phyloP scores from a whole-genome alignment of 2,888 invertebrate species.

The Chouioia cunea region DNA sequence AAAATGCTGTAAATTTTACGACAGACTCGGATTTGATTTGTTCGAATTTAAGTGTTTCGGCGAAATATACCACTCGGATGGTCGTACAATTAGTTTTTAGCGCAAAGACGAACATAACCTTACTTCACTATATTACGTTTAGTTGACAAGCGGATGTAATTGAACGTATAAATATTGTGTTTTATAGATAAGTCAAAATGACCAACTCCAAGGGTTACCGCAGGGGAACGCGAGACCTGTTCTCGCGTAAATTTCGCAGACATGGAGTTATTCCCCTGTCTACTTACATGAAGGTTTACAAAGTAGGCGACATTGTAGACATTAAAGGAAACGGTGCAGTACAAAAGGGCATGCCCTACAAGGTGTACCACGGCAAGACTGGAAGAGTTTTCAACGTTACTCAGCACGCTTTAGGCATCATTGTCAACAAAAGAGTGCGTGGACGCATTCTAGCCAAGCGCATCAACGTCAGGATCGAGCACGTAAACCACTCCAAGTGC shows the following conservation, averaged over 20 bases:
- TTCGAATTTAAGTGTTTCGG: no score
- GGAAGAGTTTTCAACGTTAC: constrained; percentile 99
- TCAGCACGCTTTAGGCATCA: constrained; percentile 96
- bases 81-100: background rate
- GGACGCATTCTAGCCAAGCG: constrained; percentile 95
- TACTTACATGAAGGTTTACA: constrained; percentile 98
- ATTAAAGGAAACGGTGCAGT: constrained; percentile 99
- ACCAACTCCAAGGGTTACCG: constrained; percentile 99
- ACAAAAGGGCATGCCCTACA: constrained; percentile 99
- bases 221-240: constrained; percentile 98
- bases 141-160: background rate
- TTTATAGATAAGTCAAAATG: constrained; percentile 73
- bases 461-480: constrained; percentile 98
- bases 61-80: no score
- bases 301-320: constrained; percentile 98
- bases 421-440: constrained; percentile 98
- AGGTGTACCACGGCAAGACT: constrained; percentile 98
- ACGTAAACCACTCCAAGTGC: constrained; percentile 97
- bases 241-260: constrained; percentile 94
- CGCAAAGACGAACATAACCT: constrained; percentile 33
- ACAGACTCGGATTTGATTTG: background rate
- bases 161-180: background rate
- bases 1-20: background rate
- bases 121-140: constrained; percentile 3
- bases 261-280: constrained; percentile 96